phyloP scores from a whole-genome alignment of 2,797 vertebrate species.

The Yasuhikotakia modesta region DNA sequence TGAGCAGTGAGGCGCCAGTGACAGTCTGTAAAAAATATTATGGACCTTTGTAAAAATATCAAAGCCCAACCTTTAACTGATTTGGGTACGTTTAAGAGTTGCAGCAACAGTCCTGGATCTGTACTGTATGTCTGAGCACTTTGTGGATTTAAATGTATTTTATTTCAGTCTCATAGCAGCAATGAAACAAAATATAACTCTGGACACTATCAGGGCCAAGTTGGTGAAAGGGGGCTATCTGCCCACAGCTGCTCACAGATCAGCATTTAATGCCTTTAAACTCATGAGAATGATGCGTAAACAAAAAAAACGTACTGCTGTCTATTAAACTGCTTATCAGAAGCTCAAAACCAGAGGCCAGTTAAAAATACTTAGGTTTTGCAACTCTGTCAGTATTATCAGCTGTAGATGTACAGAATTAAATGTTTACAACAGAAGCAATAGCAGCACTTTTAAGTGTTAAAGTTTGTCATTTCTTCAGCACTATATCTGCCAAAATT shows the following conservation, averaged over 20 bases:
- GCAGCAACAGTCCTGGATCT: conserved; percentile 8
- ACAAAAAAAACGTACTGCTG: neutral
- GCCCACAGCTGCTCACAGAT: neutral
- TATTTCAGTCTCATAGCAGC: conserved; percentile 36
- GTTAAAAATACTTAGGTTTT: conserved; percentile 13
- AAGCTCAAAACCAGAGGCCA: conserved; percentile 27
- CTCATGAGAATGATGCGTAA: conserved; percentile 20
- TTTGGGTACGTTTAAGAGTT: conserved; percentile 5
- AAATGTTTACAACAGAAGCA: neutral
- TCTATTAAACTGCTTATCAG: conserved; percentile 36
- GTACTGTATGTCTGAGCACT: neutral
- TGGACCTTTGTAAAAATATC: neutral
- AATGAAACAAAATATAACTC: conserved; percentile 13
- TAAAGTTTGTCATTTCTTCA: too few relatives aligned
- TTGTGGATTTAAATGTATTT: conserved; percentile 24
- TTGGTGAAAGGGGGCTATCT: conserved; percentile 40
- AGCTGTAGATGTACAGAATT: neutral
- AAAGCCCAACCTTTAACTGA: conserved; percentile 8
- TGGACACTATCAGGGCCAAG: conserved; percentile 34
- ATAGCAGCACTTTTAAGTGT: neutral
- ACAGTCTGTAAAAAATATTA: neutral
- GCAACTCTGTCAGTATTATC: neutral
- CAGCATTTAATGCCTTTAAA: conserved; percentile 27
- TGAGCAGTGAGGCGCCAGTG: conserved; percentile 22
- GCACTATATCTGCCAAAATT: too few relatives aligned